Evolutionary conservation across 2,113 vertebrate species (phyloP).

Genomic region (Menura novaehollandiae): DNA sequence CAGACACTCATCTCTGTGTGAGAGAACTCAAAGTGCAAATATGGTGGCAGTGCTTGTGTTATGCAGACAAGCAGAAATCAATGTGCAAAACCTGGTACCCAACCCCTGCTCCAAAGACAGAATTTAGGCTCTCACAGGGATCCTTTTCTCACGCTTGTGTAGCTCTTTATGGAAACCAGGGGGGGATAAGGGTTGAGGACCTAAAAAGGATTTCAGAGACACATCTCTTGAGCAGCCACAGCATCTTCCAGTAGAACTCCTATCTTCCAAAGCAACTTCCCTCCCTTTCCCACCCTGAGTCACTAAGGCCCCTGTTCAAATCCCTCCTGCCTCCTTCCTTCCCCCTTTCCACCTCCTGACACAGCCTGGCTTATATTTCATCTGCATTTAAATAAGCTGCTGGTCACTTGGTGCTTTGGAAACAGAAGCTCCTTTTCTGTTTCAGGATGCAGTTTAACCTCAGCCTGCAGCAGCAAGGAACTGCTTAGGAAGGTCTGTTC

Average conservation of each 20-base stretch:
- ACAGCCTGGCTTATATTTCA: neutral
- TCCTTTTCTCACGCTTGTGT: neutral
- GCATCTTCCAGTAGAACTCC: neutral
- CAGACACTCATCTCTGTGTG: neutral
- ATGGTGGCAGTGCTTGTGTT: neutral
- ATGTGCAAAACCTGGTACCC: neutral
- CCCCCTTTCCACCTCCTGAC: neutral
- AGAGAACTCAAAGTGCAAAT: neutral
- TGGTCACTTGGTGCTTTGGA: neutral
- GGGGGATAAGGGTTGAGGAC: neutral
- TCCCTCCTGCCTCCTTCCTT: neutral
- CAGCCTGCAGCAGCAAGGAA: neutral
- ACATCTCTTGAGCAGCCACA: neutral
- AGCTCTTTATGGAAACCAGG: neutral
- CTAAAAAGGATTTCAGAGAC: neutral
- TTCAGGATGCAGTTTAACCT: neutral
- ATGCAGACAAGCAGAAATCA: neutral
- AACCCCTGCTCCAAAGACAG: neutral
- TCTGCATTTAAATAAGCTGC: neutral
- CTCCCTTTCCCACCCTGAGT: neutral
- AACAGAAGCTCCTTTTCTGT: neutral
- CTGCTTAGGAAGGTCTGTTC: neutral
- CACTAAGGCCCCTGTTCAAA: neutral
- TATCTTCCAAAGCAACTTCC: neutral
- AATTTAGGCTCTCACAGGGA: neutral